Conservation (phyloP, 2,113 vertebrate genomes). For the Solea senegalensis region DNA sequence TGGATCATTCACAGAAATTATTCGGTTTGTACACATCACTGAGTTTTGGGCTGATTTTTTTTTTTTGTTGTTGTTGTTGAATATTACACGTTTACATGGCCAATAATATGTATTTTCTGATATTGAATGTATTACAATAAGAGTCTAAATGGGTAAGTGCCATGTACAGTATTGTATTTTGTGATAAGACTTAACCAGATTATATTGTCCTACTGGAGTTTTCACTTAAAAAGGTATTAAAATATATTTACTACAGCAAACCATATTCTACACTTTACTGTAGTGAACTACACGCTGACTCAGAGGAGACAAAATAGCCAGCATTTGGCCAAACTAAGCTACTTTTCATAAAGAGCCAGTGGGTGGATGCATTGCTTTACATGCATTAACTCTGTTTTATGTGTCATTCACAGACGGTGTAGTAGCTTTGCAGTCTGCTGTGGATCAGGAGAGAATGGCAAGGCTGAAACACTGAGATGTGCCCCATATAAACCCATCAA, state of each 20-base stretch:
- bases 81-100: neutral
- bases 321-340: too few species aligned
- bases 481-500: neutral
- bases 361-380: neutral
- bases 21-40: slow-evolving; percentile 60
- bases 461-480: slow-evolving; percentile 40
- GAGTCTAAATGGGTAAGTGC: too few species aligned
- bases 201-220: neutral
- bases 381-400: neutral
- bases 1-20: slow-evolving; percentile 46
- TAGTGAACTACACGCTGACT: too few species aligned
- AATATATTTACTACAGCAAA: too few species aligned
- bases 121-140: too few species aligned
- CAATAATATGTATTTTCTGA: too few species aligned
- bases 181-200: too few species aligned
- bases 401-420: slow-evolving; percentile 42
- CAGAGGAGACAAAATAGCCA: too few species aligned
- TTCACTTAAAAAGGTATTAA: too few species aligned
- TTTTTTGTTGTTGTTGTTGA: neutral
- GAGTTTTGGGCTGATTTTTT: neutral
- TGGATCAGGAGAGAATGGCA: slow-evolving; percentile 39
- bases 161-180: too few species aligned
- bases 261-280: too few species aligned
- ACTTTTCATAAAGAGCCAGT: neutral
- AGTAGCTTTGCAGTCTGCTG: slow-evolving; percentile 49